These are phyloP conservation scores for Diplosoma virens DNA, from an alignment of 23 tunicate species.

Conservation along the genomic window DNA sequence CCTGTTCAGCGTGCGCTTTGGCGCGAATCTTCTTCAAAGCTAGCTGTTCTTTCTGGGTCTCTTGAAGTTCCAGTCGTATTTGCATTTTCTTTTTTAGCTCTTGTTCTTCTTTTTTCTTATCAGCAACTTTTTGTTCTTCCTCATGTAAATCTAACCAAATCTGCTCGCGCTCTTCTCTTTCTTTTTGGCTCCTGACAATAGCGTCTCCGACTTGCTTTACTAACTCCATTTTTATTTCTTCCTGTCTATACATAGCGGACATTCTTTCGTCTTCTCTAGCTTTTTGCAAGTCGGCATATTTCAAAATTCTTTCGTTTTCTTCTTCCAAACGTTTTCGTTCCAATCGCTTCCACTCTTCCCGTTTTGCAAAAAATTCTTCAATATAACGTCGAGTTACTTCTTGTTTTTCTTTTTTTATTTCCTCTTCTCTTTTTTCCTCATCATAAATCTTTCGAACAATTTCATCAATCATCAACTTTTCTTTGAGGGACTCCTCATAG, in stretches of 20 bases:
- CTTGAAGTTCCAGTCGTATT: constrained; percentile 70
- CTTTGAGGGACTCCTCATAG: constrained; percentile 84
- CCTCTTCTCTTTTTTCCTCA: constrained; percentile 75
- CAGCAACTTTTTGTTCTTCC: constrained; percentile 89
- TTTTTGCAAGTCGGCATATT: constrained; percentile 69
- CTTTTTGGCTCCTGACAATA: constrained; percentile 36
- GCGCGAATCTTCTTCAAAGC: constrained; percentile 56
- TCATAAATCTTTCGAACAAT: constrained; percentile 92
- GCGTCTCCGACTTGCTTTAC: constrained; percentile 54
- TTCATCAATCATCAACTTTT: constrained; percentile 91
- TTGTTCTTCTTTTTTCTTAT: constrained; percentile 59
- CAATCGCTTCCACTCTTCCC: constrained; percentile 77
- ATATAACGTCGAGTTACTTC: constrained; percentile 71
- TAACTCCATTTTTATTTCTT: constrained; percentile 40
- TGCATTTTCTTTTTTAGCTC: constrained; percentile 53
- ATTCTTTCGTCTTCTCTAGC: constrained; percentile 62
- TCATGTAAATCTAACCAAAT: constrained; percentile 60
- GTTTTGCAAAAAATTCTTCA: constrained; percentile 64
- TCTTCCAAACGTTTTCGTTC: constrained; percentile 71
- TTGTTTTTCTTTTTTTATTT: constrained; percentile 66
- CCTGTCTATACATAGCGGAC: constrained; percentile 52
- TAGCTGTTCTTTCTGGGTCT: constrained; percentile 63
- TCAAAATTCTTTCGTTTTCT: constrained; percentile 57
- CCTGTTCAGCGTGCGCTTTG: constrained; percentile 61
- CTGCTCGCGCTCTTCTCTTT: constrained; percentile 64